Base-by-base conservation (phyloP, 2,888 invertebrate genomes). In the Drosophila buzzatii region DNA sequence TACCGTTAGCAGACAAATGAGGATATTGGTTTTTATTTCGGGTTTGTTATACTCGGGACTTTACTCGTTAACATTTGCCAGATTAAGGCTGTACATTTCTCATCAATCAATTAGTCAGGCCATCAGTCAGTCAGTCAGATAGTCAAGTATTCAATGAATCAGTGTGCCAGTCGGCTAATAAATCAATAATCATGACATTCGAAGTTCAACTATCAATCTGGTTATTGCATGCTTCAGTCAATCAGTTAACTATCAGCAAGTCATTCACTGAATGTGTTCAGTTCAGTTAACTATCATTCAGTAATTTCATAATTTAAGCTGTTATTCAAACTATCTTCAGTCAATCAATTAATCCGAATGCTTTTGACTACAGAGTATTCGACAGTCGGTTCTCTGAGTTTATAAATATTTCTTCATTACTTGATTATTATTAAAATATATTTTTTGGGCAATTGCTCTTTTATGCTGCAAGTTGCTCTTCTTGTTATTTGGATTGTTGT, bases 361-460 rank as follows among this genome's bases (percentile, higher is more conserved):
- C n/a, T 10, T n/a, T n/a, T 7, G 12, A 3, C 39, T 39, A 3
- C 14, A 45, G 61, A 8, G 61, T 35, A 61, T 44, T 44, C 3
- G 3, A 2, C 6, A 35, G 53, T 61, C 44, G 35, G 27, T 8
- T 39, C 7, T 5, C 0, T 59, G 14, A 2, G 33, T 0, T 9
- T 18, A 12, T 12, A 18, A n/a, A 6, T 23, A 2, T n/a, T 27
- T 44, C n/a, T 51, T 41, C 35, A 51, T 35, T 35, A 14, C 61
- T 67, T 69, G 59, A 51, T 66, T 57, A 63, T 77, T 62, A 69
- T 78, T 74, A 65, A 74, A 77, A 77, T 70, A 74, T 67, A 78
- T 78, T 73, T 78, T 76, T 66, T 53, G 27, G n/a, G 61, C 35
- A 52, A 70, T 59, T 81, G 73, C 67, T 79, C 70, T 82, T 73